Evolutionary conservation across 2,797 vertebrate species (phyloP).

Genomic region (Gallinago solitaria): DNA sequence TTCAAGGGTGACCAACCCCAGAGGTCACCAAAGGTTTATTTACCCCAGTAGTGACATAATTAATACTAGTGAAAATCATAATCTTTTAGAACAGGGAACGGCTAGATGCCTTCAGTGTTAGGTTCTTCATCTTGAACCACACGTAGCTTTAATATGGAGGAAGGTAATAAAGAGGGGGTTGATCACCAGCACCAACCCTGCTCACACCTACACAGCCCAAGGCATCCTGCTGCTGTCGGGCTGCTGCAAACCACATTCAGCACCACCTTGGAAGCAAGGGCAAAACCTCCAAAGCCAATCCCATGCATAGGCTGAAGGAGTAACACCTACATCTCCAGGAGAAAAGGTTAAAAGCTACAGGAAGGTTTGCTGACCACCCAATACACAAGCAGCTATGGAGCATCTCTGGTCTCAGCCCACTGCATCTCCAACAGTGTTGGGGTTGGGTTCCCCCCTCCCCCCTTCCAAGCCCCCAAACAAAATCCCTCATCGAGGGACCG

Average conservation of each 20-base stretch:
- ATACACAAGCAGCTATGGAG: not conserved
- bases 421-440: not conserved
- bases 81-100: not conserved
- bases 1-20: too few relatives aligned
- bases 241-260: not conserved
- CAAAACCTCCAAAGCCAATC: not conserved
- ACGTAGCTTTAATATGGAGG: not conserved
- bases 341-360: not conserved
- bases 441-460: too few relatives aligned
- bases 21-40: not conserved
- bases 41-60: not conserved
- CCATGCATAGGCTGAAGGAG: not conserved
- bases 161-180: not conserved
- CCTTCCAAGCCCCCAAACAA: not conserved
- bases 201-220: not conserved
- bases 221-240: not conserved
- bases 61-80: not conserved
- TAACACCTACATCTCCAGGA: not conserved
- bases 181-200: fast-evolving
- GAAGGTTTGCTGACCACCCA: not conserved
- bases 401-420: not conserved
- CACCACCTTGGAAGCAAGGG: not conserved
- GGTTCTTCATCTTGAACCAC: not conserved
- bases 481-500: not conserved
- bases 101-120: not conserved